Evolutionary conservation across 2,113 vertebrate species (phyloP).

Genomic region (Mola mola): DNA sequence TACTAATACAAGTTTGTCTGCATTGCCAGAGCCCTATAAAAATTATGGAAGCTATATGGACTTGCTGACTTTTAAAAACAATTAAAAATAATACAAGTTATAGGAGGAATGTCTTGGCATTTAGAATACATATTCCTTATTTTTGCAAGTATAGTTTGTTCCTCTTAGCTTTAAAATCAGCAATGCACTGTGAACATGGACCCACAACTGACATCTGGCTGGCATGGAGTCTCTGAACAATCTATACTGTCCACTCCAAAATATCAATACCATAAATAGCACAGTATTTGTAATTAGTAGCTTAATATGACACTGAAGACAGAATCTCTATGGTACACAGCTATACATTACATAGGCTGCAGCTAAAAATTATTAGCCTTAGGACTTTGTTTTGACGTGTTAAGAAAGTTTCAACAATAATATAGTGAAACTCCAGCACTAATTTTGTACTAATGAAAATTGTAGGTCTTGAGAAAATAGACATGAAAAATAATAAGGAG

Average conservation of each 20-base stretch:
- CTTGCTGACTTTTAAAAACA: not conserved
- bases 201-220: no score
- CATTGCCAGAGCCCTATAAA: no score
- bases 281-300: not conserved
- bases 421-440: not conserved
- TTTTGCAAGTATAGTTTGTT: no score
- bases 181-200: no score
- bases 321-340: no score
- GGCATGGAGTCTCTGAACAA: no score
- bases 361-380: not conserved
- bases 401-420: not conserved
- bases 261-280: not conserved
- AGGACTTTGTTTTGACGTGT: not conserved
- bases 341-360: not conserved
- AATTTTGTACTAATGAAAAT: no score
- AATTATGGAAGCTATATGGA: no score
- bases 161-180: no score
- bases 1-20: no score
- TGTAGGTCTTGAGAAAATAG: constrained; percentile 25
- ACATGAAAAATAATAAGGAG: constrained; percentile 33
- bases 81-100: not conserved
- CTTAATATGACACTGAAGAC: not conserved
- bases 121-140: not conserved
- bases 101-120: not conserved
- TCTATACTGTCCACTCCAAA: no score